phyloP scores from a whole-genome alignment of 2,888 invertebrate genomes.

The Dusona sp. region DNA sequence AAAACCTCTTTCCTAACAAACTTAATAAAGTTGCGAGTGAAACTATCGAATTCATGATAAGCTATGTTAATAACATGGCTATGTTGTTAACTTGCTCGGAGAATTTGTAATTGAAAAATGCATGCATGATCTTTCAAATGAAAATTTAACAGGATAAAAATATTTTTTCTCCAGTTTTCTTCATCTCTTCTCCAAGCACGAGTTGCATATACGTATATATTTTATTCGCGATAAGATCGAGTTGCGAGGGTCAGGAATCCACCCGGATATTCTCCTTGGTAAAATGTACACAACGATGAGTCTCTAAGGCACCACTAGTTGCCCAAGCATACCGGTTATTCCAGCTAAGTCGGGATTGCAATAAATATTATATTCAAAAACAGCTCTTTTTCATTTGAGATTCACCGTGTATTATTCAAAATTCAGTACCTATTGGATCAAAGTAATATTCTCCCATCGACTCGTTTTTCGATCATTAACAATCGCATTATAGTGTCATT shows the following conservation, averaged over 20 bases:
- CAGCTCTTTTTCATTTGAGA: not conserved
- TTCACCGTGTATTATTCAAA: not conserved
- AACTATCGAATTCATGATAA: conserved; percentile 18
- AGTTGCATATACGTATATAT: conserved; percentile 73
- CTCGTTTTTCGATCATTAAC: not conserved
- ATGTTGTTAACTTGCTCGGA: conserved; percentile 7
- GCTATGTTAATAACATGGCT: no score
- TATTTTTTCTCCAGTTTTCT: not conserved
- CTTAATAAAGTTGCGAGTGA: not conserved
- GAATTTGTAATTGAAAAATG: conserved; percentile 27
- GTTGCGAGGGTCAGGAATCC: conserved; percentile 74
- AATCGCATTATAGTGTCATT: conserved; percentile 48
- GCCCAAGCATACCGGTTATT: not conserved
- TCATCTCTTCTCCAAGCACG: conserved; percentile 49
- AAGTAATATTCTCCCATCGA: not conserved
- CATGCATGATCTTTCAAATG: conserved; percentile 25
- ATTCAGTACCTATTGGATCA: not conserved
- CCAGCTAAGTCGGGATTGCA: not conserved
- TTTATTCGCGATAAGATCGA: conserved; percentile 73
- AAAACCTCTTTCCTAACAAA: not conserved
- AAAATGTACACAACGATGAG: conserved; percentile 14
- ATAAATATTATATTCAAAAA: not conserved
- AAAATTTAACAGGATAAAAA: not conserved
- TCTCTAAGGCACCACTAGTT: not conserved
- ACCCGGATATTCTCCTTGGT: conserved; percentile 71